Evolutionary conservation across 1,140 invertebrate genomes (phyloP).

Genomic region (Thereuonema tuberculata): DNA sequence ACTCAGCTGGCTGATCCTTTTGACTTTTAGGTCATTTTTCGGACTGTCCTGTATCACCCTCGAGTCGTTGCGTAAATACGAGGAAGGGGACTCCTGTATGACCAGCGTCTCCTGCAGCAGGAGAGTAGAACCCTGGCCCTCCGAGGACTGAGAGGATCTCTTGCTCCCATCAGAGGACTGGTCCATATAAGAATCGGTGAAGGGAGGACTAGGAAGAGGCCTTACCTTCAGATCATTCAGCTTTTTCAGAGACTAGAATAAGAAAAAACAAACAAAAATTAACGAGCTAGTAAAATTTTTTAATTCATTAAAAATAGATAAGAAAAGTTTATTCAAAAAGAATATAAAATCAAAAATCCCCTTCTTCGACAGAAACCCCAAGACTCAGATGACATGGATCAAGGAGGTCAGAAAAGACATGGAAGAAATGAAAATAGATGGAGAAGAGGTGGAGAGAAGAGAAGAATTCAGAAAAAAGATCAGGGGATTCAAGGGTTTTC

Average conservation of each 20-base stretch:
- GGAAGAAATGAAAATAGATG: too few species aligned
- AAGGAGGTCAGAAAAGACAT: too few species aligned
- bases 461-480: too few species aligned
- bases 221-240: neutral
- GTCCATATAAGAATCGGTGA: slow-evolving; percentile 7
- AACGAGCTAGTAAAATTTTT: too few species aligned
- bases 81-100: neutral
- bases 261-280: too few species aligned
- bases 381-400: too few species aligned
- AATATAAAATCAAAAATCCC: too few species aligned
- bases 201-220: slow-evolving; percentile 4
- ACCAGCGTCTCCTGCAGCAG: slow-evolving; percentile 8
- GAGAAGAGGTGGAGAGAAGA: too few species aligned
- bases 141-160: slow-evolving; percentile 16
- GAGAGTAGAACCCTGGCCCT: slow-evolving; percentile 11
- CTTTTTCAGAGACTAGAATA: neutral
- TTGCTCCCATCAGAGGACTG: slow-evolving; percentile 15
- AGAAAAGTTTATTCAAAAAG: too few species aligned
- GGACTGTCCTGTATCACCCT: slow-evolving; percentile 1
- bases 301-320: too few species aligned
- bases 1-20: slow-evolving; percentile 11
- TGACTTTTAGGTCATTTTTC: slow-evolving; percentile 8
- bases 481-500: too few species aligned
- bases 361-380: too few species aligned
- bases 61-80: neutral